Conservation (phyloP, 2,797 vertebrate species). For the Morelia viridis region DNA sequence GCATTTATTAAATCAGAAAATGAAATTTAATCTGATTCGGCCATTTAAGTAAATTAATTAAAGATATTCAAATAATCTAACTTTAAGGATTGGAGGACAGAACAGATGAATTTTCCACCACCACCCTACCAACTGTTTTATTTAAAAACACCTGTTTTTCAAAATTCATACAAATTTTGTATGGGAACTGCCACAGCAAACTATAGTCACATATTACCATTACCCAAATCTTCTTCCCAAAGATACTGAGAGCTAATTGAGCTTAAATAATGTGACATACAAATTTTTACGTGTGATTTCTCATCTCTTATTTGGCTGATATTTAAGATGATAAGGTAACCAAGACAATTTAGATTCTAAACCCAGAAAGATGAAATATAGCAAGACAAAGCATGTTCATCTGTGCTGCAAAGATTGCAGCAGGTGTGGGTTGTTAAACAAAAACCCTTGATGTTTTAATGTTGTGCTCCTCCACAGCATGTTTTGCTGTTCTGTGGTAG, state of each 20-base stretch:
- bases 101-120: background rate
- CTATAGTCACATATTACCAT: background rate
- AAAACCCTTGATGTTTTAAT: slow-evolving; percentile 10
- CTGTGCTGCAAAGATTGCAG: background rate
- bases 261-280: background rate
- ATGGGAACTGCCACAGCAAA: background rate
- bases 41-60: slow-evolving; percentile 10
- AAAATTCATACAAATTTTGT: background rate
- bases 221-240: background rate
- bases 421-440: background rate
- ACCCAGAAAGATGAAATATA: background rate
- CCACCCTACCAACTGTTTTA: background rate
- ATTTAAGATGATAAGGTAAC: slow-evolving; percentile 1
- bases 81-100: background rate
- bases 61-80: background rate
- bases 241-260: background rate
- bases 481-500: background rate
- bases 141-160: background rate
- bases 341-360: slow-evolving; percentile 1
- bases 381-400: background rate
- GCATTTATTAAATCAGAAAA: background rate
- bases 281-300: background rate
- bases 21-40: background rate
- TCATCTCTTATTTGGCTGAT: background rate
- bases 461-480: background rate